Base-by-base conservation (phyloP, 92 coral and sea anemone genomes). In the Hydrozoanthus gracilis region DNA sequence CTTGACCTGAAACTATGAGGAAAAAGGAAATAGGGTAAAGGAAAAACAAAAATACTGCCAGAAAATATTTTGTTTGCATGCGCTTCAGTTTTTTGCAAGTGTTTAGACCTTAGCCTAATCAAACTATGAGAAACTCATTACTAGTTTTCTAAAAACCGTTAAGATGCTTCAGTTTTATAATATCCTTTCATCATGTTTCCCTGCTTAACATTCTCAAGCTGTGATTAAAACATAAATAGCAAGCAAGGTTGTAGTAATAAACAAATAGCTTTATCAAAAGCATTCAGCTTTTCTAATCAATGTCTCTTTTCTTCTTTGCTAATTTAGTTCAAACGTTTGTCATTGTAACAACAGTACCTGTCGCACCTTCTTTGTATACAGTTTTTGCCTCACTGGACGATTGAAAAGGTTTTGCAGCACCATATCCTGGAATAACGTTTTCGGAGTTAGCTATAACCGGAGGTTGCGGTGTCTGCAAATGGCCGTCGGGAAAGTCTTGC, bases 201-300 rank as follows among this genome's bases (percentile, higher is more conserved):
- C 15, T 58, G 10, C 15, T 16, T 58, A 58, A 58, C 12, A 58
- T 16, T 3, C 3, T 14, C 15, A 58, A 58, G 4, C 6, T 11
- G 68, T 62, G 14, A 5, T 6, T 6, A 1, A 62, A 3, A 3
- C 17, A 16, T 5, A 62, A 62, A 62, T 62, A 6, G 14, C 17
- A 14, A 62, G 3, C 9, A 8, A 58, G 9, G 64, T 58, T 11
- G 12, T 11, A 58, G 14, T 11, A 58, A 58, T 2, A 45, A 7
- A 45, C 35, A 47, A 5, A n/a, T 80, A 80, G 73, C 85, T 80
- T 80, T 80, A 20, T 80, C 85, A 18, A 80, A 80, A 44, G 69
- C 17, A 6, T 51, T 70, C 7, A 80, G 85, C 73, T 80, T 73
- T 17, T 80, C 15, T 80, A 73, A 46, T 62, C 85, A 65, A 80